Conservation (phyloP, 35 echinoderm and acorn worm species). For the Anneissia japonica region DNA sequence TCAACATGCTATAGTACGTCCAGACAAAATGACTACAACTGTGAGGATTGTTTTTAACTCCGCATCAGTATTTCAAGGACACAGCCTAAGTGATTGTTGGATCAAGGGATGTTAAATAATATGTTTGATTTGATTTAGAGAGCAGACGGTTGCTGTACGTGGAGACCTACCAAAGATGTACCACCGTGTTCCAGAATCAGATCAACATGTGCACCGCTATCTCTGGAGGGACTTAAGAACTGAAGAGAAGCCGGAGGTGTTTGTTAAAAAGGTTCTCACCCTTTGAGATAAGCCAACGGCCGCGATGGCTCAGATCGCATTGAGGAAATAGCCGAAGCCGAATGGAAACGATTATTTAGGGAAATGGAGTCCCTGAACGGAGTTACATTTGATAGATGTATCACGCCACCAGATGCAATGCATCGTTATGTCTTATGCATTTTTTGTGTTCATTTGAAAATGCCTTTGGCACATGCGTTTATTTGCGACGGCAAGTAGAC, state of each 20-base stretch:
- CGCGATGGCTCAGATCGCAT: constrained; percentile 55
- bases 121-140: constrained; percentile 58
- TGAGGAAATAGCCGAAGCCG: no score
- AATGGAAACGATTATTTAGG: no score
- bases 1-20: constrained; percentile 43
- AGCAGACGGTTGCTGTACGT: constrained; percentile 33
- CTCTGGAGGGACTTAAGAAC: constrained; percentile 48
- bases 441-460: no score
- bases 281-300: constrained; percentile 64
- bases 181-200: constrained; percentile 41
- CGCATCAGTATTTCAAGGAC: constrained; percentile 27
- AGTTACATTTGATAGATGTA: no score
- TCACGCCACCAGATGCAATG: no score
- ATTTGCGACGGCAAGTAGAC: no score
- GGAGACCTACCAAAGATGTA: constrained; percentile 80
- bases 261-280: constrained; percentile 52
- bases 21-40: constrained; percentile 55
- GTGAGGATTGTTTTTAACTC: constrained; percentile 60
- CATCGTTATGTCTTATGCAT: no score
- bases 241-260: constrained; percentile 30
- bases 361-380: no score
- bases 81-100: constrained; percentile 63
- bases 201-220: constrained; percentile 71
- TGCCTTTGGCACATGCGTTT: no score
- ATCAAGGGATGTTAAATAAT: constrained; percentile 46